Evolutionary conservation across 53 echinoderm and acorn worm genomes (phyloP), one percentile per base, ranked within the genome.

Genomic region (Holothuria scabra): DNA sequence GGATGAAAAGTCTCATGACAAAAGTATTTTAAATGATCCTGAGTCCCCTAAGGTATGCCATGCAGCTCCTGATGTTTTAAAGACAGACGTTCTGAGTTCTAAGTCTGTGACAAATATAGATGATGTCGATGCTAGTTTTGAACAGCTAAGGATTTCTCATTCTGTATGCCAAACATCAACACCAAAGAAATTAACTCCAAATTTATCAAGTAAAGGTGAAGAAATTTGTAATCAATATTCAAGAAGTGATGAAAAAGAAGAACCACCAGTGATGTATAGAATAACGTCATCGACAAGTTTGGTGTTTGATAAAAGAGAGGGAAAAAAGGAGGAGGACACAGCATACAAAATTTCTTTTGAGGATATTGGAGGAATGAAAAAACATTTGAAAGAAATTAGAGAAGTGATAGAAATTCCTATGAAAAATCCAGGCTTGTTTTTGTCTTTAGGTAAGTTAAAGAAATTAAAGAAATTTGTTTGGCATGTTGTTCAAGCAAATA

Each of bases 301-400:
- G n/a, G 68, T 59, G 11, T 63, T 89, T 46, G 62, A 52, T 38
- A 71, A 83, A 48, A 62, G 19, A n/a, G 25, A 90, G 14, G 86
- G 62, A 7, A 41, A n/a, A 2, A 28, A 24, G 23, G 61, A 37
- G 12, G 28, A 56, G 12, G 60, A 34, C 10, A 59, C 85, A 19
- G 79, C 84, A 67, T 38, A 60, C 23, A 66, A 67, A 56, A 76
- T 28, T 34, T 89, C 90, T 29, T 97, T 92, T 82, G 94, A 90
- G 79, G 92, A 82, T 78, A 97, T 97, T 31, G 97, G 97, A 21
- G 97, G 97, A 8, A 67, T 97, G 82, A 84, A 84, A 10, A 85
- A 90, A 46, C 97, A 97, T 61, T 62, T 97, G 72, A 94, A 94
- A 70, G 82, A 84, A 28, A 84, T 97, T 57, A 88, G 90, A 35